Evolutionary conservation across 2,888 invertebrate genomes (phyloP).

Genomic region (Drosophila pegasa): DNA sequence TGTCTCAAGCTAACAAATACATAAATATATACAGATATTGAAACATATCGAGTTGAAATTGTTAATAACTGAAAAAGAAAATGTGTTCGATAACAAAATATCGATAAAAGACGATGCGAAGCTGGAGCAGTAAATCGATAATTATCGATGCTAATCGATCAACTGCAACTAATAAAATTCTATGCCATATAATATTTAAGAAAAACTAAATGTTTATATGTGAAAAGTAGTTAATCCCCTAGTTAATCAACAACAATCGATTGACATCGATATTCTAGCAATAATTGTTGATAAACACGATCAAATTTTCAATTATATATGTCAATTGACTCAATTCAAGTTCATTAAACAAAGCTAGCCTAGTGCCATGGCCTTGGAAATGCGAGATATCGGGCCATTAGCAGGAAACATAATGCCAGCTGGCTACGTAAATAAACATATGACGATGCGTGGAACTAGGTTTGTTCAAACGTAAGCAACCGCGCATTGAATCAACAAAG

Average conservation of each 20-base stretch:
- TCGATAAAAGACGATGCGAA: neutral
- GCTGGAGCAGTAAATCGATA: neutral
- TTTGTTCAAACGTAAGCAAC: neutral
- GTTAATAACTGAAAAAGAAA: neutral
- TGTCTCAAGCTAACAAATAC: conserved; percentile 15
- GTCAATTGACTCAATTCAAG: neutral
- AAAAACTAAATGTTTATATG: neutral
- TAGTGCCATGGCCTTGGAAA: neutral
- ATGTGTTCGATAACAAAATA: neutral
- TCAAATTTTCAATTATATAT: neutral
- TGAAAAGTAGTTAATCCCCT: neutral
- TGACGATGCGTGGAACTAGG: neutral
- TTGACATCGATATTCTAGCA: neutral
- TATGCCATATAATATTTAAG: neutral
- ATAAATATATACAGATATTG: conserved; percentile 13
- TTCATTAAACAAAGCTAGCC: no score
- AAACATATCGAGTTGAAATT: neutral
- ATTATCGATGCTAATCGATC: neutral
- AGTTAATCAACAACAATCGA: neutral
- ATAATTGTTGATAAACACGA: neutral
- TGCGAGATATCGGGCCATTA: neutral
- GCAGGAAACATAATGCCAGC: neutral
- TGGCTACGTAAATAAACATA: no score
- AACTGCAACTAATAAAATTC: neutral
- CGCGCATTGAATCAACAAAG: neutral